Evolutionary conservation across 2,113 vertebrate genomes (phyloP), one percentile per base, ranked within the genome.

Genomic region (Sceloporus undulatus): DNA sequence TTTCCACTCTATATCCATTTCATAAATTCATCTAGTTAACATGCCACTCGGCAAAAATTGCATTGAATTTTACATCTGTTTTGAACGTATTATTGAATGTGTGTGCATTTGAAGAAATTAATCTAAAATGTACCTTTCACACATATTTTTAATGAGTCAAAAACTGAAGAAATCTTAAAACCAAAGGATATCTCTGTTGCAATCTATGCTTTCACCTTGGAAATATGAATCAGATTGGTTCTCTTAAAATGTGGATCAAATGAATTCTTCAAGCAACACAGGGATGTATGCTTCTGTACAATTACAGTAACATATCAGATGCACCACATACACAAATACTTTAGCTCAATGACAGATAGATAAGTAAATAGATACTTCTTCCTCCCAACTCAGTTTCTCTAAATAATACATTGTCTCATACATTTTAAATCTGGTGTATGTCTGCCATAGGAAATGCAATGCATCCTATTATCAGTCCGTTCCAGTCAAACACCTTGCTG

Each of bases 391-490:
- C 23, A 4, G 25, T 92, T 93, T 92, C 25, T 76, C 48, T 92
- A 91, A 92, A 89, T 83, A 93, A 86, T 94, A 27, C 84, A 79
- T 92, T 92, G 29, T 89, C 77, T 85, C 86, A 79, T 95, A 92
- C 93, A 94, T 94, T 92, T 90, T 91, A 1, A 90, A 84, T 89
- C 88, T 87, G 89, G 68, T 92, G 93, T 93, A 71, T 38, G 85
- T 87, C 79, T 92, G 91, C 83, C 75, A 87, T 89, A 77, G 88
- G 90, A 90, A 94, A 91, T 82, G 18, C 82, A 52, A 75, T 93
- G 14, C 83, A 92, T 88, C 40, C 81, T 80, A 65, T 88, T 86
- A 91, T 91, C 71, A 84, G 85, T 92, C 18, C 89, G 66, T 89
- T 71, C 54, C 88, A 94, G 92, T 89, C 56, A 96, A 92, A 85